Evolutionary conservation across 2,797 vertebrate genomes (phyloP).

Genomic region (Taeniopygia guttata): DNA sequence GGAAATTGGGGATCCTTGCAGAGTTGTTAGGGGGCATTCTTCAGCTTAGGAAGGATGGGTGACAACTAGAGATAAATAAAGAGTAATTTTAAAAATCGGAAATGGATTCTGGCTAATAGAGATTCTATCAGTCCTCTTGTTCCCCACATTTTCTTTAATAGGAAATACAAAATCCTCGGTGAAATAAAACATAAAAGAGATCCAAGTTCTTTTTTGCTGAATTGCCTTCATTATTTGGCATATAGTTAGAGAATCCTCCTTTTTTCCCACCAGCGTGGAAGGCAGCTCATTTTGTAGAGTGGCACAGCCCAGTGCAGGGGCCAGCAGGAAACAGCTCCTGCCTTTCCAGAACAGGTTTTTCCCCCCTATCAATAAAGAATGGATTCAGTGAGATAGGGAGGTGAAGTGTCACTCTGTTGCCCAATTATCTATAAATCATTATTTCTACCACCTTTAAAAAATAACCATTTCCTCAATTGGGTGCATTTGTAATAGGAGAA

Average conservation of each 20-base stretch:
- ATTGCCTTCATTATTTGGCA: background rate
- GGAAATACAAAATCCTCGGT: background rate
- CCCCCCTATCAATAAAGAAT: background rate
- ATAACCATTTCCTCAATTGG: background rate
- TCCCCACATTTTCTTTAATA: background rate
- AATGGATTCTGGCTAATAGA: background rate
- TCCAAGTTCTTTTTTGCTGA: background rate
- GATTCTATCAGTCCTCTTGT: background rate
- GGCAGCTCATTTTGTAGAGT: background rate
- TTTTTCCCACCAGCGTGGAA: background rate
- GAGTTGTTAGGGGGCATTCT: background rate
- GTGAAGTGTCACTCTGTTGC: background rate
- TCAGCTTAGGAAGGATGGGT: background rate
- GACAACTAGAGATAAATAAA: background rate
- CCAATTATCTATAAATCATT: background rate
- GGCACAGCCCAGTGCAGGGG: background rate
- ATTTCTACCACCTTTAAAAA: constrained; percentile 3
- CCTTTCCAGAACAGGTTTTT: background rate
- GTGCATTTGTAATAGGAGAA: background rate
- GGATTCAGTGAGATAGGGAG: background rate
- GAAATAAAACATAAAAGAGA: background rate
- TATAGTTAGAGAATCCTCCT: background rate
- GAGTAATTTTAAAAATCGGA: background rate
- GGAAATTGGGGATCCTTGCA: background rate
- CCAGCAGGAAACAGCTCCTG: background rate